phyloP scores from a whole-genome alignment of 2,113 vertebrate species.

The Triplophysa dalaica region DNA sequence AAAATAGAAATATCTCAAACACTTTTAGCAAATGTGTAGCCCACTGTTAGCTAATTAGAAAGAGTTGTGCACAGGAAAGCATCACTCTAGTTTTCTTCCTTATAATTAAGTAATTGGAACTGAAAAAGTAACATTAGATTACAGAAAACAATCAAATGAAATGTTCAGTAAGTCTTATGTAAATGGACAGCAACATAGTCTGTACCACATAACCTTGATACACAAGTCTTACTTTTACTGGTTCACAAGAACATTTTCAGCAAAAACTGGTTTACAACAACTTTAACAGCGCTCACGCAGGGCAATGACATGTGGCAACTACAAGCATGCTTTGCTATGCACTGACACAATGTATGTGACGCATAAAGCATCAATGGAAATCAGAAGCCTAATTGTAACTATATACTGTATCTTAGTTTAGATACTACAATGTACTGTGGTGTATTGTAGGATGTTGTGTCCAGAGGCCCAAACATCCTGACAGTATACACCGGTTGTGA shows the following conservation, averaged over 20 bases:
- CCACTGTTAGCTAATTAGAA: too few species aligned
- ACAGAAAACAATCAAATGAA: too few species aligned
- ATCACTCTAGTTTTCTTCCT: too few species aligned
- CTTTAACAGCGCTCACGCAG: neutral
- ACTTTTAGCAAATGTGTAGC: too few species aligned
- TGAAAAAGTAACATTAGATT: too few species aligned
- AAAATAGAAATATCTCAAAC: too few species aligned
- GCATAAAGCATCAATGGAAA: neutral
- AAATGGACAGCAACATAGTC: too few species aligned
- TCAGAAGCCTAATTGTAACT: constrained; percentile 10
- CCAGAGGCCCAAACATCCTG: constrained; percentile 24
- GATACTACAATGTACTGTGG: constrained; percentile 6
- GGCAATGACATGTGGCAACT: neutral
- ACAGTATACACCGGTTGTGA: neutral
- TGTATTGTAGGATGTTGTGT: constrained; percentile 1
- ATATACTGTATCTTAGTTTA: constrained; percentile 1
- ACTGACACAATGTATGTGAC: neutral
- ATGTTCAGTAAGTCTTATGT: too few species aligned
- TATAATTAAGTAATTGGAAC: too few species aligned
- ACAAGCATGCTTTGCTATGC: neutral
- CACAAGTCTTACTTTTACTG: constrained; percentile 7
- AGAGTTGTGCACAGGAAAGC: too few species aligned
- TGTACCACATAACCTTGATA: neutral
- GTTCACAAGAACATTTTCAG: neutral
- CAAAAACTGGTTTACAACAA: neutral